Conservation (phyloP, 1,140 invertebrate species). For the Drosophila novamexicana region DNA sequence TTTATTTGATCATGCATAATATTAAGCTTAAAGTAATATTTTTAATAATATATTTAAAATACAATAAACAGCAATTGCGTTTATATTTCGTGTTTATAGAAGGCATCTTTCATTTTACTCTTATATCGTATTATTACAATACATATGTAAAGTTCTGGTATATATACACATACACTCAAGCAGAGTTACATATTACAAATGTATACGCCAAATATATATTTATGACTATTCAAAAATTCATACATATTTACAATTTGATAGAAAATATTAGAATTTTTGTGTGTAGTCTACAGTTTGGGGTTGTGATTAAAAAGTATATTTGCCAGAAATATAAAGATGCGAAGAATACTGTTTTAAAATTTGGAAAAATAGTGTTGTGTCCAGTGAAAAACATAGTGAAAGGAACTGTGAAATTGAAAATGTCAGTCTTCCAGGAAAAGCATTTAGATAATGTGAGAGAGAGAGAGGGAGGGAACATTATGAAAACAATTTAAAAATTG, state of each 20-base stretch:
- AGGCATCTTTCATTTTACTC: conserved; percentile 27
- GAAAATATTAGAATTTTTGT: conserved; percentile 79
- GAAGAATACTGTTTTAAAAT: conserved; percentile 62
- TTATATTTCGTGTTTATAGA: conserved; percentile 35
- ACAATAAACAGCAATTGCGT: conserved; percentile 63
- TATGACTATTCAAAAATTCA: conserved; percentile 81
- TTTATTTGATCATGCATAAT: conserved; percentile 69
- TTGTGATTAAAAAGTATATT: conserved; percentile 23
- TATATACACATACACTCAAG: conserved; percentile 56
- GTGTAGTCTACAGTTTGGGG: conserved; percentile 46
- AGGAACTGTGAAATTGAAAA: conserved; percentile 52
- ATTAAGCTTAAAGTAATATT: conserved; percentile 54
- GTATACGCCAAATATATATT: conserved; percentile 65
- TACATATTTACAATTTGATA: conserved; percentile 75
- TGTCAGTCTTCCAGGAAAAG: conserved; percentile 63
- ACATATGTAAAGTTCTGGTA: conserved; percentile 58
- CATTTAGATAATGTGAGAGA: conserved; percentile 4
- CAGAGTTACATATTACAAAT: conserved; percentile 65
- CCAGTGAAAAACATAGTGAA: conserved; percentile 25
- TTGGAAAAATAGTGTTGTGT: conserved; percentile 1
- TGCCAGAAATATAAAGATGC: conserved; percentile 22
- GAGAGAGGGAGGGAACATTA: not conserved
- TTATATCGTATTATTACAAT: conserved; percentile 46
- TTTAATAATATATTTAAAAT: conserved; percentile 58
- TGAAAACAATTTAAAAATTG: conserved; percentile 2